These are phyloP conservation scores for Drosophila maculinotata DNA, from an alignment of 2,888 invertebrate species.

Conservation along the genomic window DNA sequence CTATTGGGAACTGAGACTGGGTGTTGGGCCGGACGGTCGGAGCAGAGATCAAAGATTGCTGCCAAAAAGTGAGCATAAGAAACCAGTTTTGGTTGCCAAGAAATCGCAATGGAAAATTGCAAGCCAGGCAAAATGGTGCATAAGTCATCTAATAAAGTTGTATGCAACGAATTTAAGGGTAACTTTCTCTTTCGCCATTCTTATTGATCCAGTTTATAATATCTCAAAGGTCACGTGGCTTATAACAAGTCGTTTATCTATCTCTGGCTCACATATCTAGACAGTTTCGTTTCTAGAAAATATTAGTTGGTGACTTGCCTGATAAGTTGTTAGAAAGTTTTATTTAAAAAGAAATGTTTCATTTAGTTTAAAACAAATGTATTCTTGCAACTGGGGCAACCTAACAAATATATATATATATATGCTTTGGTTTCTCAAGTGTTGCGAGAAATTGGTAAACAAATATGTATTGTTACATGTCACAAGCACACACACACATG, in stretches of 20 bases:
- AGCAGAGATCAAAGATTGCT: slow-evolving; percentile 8
- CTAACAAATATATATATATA: too few relatives aligned
- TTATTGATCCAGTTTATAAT: neutral
- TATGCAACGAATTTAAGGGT: slow-evolving; percentile 11
- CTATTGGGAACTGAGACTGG: neutral
- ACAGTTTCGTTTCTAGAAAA: too few relatives aligned
- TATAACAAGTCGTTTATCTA: too few relatives aligned
- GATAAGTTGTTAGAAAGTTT: too few relatives aligned
- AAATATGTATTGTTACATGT: too few relatives aligned
- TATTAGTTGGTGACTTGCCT: too few relatives aligned
- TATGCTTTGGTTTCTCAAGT: too few relatives aligned
- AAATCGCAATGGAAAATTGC: slow-evolving; percentile 24
- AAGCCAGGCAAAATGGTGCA: slow-evolving; percentile 28
- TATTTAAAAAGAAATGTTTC: too few relatives aligned
- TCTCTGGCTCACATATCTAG: too few relatives aligned
- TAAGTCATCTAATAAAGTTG: slow-evolving; percentile 44
- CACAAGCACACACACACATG: neutral
- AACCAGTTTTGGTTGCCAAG: slow-evolving; percentile 33
- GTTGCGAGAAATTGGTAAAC: too few relatives aligned
- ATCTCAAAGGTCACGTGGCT: neutral
- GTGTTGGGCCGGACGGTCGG: neutral
- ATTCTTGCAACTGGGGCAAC: too few relatives aligned
- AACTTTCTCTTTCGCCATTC: neutral
- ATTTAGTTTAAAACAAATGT: too few relatives aligned
- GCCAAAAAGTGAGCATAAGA: slow-evolving; percentile 21